Percentiles rank a stretch among this genome's conserved stretches.
These are phyloP conservation scores for Parambassis ranga DNA, from an alignment of 2,797 vertebrate species.

Conservation along the genomic window DNA sequence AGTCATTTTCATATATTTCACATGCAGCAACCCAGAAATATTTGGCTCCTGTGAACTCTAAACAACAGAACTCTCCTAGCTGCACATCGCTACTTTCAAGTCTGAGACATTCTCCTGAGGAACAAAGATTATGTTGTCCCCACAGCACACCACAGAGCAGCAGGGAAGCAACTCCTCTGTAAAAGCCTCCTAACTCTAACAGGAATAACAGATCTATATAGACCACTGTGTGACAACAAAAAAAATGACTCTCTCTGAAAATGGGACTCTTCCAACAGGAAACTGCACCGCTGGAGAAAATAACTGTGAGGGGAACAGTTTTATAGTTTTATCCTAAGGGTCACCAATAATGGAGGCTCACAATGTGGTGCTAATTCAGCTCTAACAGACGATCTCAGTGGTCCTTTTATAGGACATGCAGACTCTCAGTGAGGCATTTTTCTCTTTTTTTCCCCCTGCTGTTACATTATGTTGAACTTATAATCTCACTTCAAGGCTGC, in stretches of 20 bases:
- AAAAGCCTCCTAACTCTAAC: slow-evolving; percentile 23
- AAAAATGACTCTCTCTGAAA: slow-evolving; percentile 13
- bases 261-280: slow-evolving; percentile 19
- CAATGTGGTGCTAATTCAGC: slow-evolving; percentile 3
- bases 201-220: slow-evolving; percentile 33
- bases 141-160: slow-evolving; percentile 9
- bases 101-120: slow-evolving; percentile 14
- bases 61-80: slow-evolving; percentile 5
- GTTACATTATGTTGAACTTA: background rate
- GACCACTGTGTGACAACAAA: slow-evolving; percentile 21
- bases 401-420: slow-evolving; percentile 11
- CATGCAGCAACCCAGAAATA: background rate
- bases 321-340: background rate
- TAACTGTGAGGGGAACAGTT: slow-evolving; percentile 15
- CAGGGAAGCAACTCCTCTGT: background rate
- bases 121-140: slow-evolving; percentile 19
- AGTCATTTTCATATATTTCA: background rate
- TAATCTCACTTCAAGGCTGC: background rate
- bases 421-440: background rate
- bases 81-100: slow-evolving; percentile 17
- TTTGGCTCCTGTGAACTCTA: slow-evolving; percentile 7
- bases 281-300: slow-evolving; percentile 23
- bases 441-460: background rate
- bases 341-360: slow-evolving; percentile 16
- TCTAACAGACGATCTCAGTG: background rate